phyloP scores from a whole-genome alignment of 2,797 vertebrate species.

The Rachycentron canadum region DNA sequence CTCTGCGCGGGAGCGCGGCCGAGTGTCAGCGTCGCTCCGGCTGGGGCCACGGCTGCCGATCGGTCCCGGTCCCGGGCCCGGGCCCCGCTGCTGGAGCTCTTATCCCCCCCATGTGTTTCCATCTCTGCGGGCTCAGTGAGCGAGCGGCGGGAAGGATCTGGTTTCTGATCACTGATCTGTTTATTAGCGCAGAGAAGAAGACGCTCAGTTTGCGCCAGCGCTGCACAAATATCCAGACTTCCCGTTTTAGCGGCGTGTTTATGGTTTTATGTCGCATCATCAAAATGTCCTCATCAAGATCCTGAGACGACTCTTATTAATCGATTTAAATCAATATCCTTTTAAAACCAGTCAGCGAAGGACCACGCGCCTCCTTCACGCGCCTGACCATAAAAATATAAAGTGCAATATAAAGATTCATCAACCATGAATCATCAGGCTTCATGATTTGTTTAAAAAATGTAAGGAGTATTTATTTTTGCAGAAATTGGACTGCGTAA shows the following conservation, averaged over 20 bases:
- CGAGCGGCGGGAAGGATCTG: background rate
- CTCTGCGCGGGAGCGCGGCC: slow-evolving; percentile 21
- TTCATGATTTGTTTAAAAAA: background rate
- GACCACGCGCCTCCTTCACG: background rate
- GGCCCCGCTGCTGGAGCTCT: too few relatives aligned
- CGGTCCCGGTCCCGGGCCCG: too few relatives aligned
- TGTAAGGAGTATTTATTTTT: background rate
- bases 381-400: background rate
- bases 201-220: background rate
- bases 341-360: background rate
- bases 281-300: background rate
- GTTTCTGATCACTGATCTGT: background rate
- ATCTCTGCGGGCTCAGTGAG: background rate
- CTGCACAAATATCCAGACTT: too few relatives aligned
- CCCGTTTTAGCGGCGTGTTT: background rate
- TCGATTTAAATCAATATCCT: background rate
- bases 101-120: background rate
- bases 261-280: background rate
- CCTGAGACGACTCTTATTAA: background rate
- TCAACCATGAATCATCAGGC: background rate
- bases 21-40: slow-evolving; percentile 19
- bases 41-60: background rate
- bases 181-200: too few relatives aligned
- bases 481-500: background rate
- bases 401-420: background rate